A percentile compares a stretch with the other conserved stretches of the same genome.
Conservation (phyloP, 2,888 invertebrate genomes). For the Aspidapion aeneum region DNA sequence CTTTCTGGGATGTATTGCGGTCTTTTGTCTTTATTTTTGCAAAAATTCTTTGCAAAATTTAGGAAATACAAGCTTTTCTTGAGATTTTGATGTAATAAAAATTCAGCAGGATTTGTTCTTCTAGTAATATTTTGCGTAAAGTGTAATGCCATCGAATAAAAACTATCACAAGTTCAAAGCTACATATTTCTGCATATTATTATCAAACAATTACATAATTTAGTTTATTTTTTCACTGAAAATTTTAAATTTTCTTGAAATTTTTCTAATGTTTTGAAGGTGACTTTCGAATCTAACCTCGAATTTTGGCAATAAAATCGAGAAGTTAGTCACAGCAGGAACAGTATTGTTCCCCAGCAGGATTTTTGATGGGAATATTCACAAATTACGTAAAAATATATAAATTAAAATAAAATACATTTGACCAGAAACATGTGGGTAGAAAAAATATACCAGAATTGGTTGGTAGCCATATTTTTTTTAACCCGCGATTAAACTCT, state of each 20-base stretch:
- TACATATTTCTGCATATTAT: not conserved
- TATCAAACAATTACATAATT: not conserved
- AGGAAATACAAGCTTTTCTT: not conserved
- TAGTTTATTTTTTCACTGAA: not conserved
- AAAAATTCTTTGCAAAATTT: not conserved
- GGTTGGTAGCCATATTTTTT: too few species aligned
- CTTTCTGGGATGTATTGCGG: not conserved
- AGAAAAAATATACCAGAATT: too few species aligned
- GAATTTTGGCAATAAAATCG: not conserved
- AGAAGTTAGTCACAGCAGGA: not conserved
- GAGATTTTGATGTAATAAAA: not conserved
- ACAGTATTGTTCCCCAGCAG: too few species aligned
- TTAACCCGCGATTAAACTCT: too few species aligned
- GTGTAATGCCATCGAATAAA: not conserved
- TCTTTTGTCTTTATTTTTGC: not conserved
- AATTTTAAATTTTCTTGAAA: not conserved
- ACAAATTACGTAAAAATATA: too few species aligned
- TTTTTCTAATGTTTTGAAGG: not conserved
- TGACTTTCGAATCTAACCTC: not conserved
- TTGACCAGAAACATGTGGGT: too few species aligned
- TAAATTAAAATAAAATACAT: too few species aligned
- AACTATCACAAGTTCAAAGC: not conserved
- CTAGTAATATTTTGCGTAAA: not conserved
- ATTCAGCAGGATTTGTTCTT: not conserved
- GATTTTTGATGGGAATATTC: too few species aligned